phyloP scores from a whole-genome alignment of 92 coral and sea anemone species.

The Micromussa lordhowensis region DNA sequence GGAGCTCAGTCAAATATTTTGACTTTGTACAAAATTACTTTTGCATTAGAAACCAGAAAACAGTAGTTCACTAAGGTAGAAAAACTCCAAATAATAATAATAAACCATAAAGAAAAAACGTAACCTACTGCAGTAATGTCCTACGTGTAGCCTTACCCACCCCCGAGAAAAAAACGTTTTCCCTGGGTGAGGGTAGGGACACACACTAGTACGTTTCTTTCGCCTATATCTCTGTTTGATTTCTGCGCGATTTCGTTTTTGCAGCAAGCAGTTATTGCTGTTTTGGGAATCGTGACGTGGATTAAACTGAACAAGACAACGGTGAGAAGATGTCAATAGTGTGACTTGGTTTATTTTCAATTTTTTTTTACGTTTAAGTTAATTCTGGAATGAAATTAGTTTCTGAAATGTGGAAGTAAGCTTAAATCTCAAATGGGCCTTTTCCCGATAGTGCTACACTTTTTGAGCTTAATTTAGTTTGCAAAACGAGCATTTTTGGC shows the following conservation, averaged over 20 bases:
- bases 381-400: background rate
- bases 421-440: background rate
- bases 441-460: background rate
- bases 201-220: too few relatives aligned
- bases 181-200: too few relatives aligned
- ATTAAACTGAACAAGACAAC: constrained; percentile 63
- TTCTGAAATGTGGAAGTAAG: background rate
- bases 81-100: too few relatives aligned
- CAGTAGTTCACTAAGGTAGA: too few relatives aligned
- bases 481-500: background rate
- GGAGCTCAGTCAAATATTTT: too few relatives aligned
- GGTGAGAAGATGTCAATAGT: constrained; percentile 25
- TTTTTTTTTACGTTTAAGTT: background rate
- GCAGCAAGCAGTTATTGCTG: constrained; percentile 57
- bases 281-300: constrained; percentile 78
- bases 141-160: too few relatives aligned
- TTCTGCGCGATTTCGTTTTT: background rate
- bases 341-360: background rate
- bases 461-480: background rate
- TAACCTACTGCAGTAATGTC: too few relatives aligned
- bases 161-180: too few relatives aligned
- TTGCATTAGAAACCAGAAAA: too few relatives aligned
- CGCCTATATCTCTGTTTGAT: too few relatives aligned
- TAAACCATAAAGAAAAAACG: too few relatives aligned
- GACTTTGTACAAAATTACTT: too few relatives aligned